Evolutionary conservation across 2,888 invertebrate species (phyloP).

Genomic region (Dusona sp.): DNA sequence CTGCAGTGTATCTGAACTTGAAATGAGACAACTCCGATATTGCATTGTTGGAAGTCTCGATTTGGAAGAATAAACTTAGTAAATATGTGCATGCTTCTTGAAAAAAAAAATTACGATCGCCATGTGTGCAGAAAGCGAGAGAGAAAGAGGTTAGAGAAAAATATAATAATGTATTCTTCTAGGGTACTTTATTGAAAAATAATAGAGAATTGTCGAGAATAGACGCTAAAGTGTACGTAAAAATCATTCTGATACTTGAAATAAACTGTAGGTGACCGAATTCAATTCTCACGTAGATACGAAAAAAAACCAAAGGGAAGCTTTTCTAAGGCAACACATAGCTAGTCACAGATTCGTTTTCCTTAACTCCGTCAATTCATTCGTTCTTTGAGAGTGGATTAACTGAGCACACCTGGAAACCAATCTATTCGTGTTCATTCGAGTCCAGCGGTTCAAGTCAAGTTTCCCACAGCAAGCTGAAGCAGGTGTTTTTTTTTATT

Average conservation of each 20-base stretch:
- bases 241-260: constrained; percentile 7
- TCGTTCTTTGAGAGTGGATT: constrained; percentile 33
- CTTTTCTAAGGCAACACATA: constrained; percentile 3
- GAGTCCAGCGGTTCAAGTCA: not conserved
- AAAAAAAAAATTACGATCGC: not conserved
- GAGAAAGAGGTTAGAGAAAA: too few relatives aligned
- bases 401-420: constrained; percentile 30
- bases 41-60: not conserved
- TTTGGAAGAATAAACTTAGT: not conserved
- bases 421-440: constrained; percentile 22
- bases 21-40: not conserved
- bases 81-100: constrained; percentile 2
- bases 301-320: not conserved
- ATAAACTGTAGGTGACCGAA: constrained; percentile 4
- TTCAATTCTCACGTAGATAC: constrained; percentile 28
- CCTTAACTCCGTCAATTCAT: constrained; percentile 23
- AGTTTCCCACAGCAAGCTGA: not conserved
- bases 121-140: not conserved
- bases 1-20: not conserved
- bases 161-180: too few relatives aligned
- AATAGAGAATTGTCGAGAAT: constrained; percentile 1
- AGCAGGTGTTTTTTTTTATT: not conserved
- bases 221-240: not conserved
- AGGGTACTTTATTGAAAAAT: constrained; percentile 17
- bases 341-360: constrained; percentile 16